Base-by-base conservation (phyloP, 2,113 vertebrate genomes). In the Globicephala melas region DNA sequence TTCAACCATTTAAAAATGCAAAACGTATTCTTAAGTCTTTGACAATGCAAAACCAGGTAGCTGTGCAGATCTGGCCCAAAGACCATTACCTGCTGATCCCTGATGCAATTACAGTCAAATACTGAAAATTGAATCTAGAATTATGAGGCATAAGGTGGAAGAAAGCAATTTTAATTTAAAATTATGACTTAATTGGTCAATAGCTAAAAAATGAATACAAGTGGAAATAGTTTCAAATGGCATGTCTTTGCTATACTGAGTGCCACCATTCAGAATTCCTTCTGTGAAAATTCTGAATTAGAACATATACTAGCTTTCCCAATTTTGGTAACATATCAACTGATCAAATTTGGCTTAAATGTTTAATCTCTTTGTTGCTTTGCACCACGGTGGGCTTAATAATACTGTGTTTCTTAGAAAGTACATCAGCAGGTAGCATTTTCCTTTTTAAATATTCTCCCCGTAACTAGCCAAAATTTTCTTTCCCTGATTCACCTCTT, bases 201-300 rank as follows among this genome's bases (percentile, higher is more conserved):
- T 77, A 67, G 58, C 26, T 90, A 73, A 76, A 89, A 63, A 14
- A 89, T 79, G 50, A 38, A 71, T 89, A 68, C 89, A 80, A 89
- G 47, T 58, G 8, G 41, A 95, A 83, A 62, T 9, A 67, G 93
- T 67, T 74, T 91, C 76, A 62, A 79, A 63, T 23, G n/a, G 50
- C 31, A 18, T 77, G 63, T 86, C 60, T 62, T 91, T 97, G 55
- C 31, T 88, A 4, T 50, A 65, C 20, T 50, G 23, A n/a, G 26
- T 88, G 36, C 28, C 5, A 87, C 60, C 33, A 67, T 95, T 96
- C 60, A 62, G 89, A 97, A 93, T 93, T 81, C 53, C 73, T 77
- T 95, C 44, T 82, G 47, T 92, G 65, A 95, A 94, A 95, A 91
- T 58, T 95, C 67, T 97, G 60, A 94, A 93, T 96, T 93, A 84